These are phyloP conservation scores for Cyprinella venusta DNA, from an alignment of 2,797 vertebrate genomes.

Conservation along the genomic window DNA sequence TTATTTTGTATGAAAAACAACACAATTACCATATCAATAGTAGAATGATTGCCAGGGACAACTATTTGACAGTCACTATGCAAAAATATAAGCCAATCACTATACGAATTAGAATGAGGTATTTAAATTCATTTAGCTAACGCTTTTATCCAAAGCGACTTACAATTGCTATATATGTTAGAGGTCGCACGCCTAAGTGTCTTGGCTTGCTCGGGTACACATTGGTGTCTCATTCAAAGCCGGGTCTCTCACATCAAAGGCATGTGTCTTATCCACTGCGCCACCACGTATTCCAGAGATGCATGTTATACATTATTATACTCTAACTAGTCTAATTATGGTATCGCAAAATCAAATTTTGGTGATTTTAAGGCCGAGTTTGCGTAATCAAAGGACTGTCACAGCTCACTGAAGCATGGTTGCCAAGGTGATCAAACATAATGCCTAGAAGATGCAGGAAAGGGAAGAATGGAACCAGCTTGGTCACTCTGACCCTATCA, in stretches of 20 bases:
- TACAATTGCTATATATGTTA: too few species aligned
- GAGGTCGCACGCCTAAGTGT: too few species aligned
- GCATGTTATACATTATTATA: not conserved
- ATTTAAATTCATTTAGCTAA: too few species aligned
- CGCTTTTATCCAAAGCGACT: too few species aligned
- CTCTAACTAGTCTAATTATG: not conserved
- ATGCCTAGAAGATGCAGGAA: constrained; percentile 23
- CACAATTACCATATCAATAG: not conserved
- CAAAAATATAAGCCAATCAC: not conserved
- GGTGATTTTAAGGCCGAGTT: not conserved
- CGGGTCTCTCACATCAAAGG: too few species aligned
- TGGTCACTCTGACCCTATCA: constrained; percentile 58
- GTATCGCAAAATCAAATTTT: too few species aligned
- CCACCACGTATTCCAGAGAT: not conserved
- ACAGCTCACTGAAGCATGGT: constrained; percentile 30
- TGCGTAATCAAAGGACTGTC: not conserved
- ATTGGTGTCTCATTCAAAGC: too few species aligned
- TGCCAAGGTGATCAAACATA: constrained; percentile 50
- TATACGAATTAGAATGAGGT: not conserved
- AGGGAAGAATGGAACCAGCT: not conserved
- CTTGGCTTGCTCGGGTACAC: too few species aligned
- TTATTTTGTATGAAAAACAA: not conserved
- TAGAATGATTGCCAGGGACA: not conserved
- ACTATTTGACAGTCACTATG: not conserved
- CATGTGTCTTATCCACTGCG: too few species aligned